Percentiles rank a stretch among this genome's conserved stretches.
These are phyloP conservation scores for Chelmon rostratus DNA, from an alignment of 2,797 vertebrate species.

Conservation along the genomic window DNA sequence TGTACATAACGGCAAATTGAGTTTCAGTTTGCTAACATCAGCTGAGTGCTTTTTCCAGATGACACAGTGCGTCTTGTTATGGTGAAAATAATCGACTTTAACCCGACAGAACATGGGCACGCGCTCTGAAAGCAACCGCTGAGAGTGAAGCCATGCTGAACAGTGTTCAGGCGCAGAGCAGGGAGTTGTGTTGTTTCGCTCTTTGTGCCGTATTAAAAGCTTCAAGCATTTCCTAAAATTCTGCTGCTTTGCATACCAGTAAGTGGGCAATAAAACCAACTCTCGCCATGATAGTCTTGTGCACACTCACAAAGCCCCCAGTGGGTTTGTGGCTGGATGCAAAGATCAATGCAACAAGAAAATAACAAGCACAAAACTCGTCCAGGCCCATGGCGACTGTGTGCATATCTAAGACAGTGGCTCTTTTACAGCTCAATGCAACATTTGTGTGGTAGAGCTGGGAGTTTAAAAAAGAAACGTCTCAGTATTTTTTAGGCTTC, in stretches of 20 bases:
- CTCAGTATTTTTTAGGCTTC: background rate
- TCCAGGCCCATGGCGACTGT: background rate
- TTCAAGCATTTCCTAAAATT: conserved; percentile 32
- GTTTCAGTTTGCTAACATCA: conserved; percentile 13
- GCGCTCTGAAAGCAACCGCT: background rate
- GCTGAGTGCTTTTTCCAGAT: conserved; percentile 23
- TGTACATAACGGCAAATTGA: background rate
- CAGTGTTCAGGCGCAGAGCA: conserved; percentile 3
- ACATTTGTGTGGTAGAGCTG: background rate
- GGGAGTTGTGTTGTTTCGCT: conserved; percentile 1
- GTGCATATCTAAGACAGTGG: background rate
- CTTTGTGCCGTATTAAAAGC: conserved; percentile 15
- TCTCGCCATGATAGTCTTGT: background rate
- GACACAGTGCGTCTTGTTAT: conserved; percentile 10
- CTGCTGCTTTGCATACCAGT: conserved; percentile 1
- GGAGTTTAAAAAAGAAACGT: conserved; percentile 10
- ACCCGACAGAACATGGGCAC: background rate
- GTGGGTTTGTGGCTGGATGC: conserved; percentile 6
- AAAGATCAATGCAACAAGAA: conserved; percentile 22
- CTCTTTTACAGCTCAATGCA: background rate
- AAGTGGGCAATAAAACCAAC: conserved; percentile 4
- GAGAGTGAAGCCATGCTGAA: conserved; percentile 2
- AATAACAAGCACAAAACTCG: conserved; percentile 7
- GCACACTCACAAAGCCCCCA: background rate
- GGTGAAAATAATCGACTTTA: conserved; percentile 15